Evolutionary conservation across 2,888 invertebrate genomes (phyloP).

Genomic region (Noctua janthe): DNA sequence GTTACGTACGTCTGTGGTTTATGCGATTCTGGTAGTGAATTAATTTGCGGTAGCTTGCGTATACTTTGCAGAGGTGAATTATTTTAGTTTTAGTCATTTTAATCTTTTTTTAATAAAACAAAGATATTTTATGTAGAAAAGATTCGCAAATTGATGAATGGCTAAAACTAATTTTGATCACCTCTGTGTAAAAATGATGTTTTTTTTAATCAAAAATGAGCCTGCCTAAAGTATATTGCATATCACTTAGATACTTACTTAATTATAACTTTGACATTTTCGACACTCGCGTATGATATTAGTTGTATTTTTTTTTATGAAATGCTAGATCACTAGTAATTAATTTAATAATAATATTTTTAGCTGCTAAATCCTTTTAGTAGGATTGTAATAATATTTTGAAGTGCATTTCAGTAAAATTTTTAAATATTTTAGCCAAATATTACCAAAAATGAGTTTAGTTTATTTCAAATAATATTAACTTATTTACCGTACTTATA

Average conservation of each 20-base stretch:
- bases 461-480: slow-evolving; percentile 5
- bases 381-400: slow-evolving; percentile 64
- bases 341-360: slow-evolving; percentile 66
- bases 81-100: slow-evolving; percentile 62
- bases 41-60: slow-evolving; percentile 71
- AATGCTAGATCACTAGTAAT: slow-evolving; percentile 74
- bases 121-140: slow-evolving; percentile 1
- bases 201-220: slow-evolving; percentile 72
- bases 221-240: slow-evolving; percentile 89
- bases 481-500: not conserved
- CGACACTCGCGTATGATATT: slow-evolving; percentile 72
- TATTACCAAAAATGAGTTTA: not conserved
- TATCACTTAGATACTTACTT: slow-evolving; percentile 85
- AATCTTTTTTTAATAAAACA: slow-evolving; percentile 52
- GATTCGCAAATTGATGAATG: slow-evolving; percentile 34
- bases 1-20: slow-evolving; percentile 50
- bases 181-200: slow-evolving; percentile 41
- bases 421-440: slow-evolving; percentile 15
- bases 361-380: slow-evolving; percentile 57
- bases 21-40: slow-evolving; percentile 31
- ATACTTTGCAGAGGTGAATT: slow-evolving; percentile 54
- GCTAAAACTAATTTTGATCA: slow-evolving; percentile 57
- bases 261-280: slow-evolving; percentile 76
- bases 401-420: slow-evolving; percentile 43
- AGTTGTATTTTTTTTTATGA: slow-evolving; percentile 69